Evolutionary conservation across 2,113 vertebrate genomes (phyloP), one percentile per base, ranked within the genome.

Genomic region (Anseranas semipalmata): DNA sequence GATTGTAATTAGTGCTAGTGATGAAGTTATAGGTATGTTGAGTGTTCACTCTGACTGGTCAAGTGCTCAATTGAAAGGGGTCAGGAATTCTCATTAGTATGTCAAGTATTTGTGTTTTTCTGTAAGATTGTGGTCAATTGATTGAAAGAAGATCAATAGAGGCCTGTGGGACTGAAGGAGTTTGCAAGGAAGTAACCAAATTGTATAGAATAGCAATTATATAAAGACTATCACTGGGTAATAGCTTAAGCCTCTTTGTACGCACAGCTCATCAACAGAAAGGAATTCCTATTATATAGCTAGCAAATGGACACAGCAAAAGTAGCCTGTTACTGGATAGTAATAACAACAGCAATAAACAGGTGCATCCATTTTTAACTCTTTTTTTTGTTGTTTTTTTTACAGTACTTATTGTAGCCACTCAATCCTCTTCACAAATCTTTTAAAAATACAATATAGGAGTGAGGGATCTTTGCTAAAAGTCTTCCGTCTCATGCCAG

Each of bases 141-240:
- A 95, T 83, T 83, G 75, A 94, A 95, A 87, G 53, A 87, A 86
- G 62, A 91, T 95, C 89, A 83, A 85, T 95, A 89, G 93, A 85
- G 32, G 25, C 45, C 63, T 70, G 19, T 81, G 76, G 59, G 62
- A 85, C 15, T 79, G 21, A 46, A 76, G 79, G 35, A 75, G 7
- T 76, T 90, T 89, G 4, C 22, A 95, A 85, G 50, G 33, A 92
- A 85, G 78, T 53, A 93, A 83, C 52, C 7, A 68, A 75, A 87
- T 25, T 55, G 3, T 78, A 65, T 17, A 66, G 37, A 83, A 90
- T 9, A 39, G 21, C 15, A 77, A 46, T 77, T 25, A 53, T 16
- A 37, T 67, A 50, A 87, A 78, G 33, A 33, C 24, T 35, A 33
- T 41, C 22, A 7, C 50, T 52, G 7, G 46, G 24, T 39, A 60